Evolutionary conservation across 2,113 vertebrate species (phyloP), one percentile per base, ranked within the genome.

Genomic region (Conger conger): DNA sequence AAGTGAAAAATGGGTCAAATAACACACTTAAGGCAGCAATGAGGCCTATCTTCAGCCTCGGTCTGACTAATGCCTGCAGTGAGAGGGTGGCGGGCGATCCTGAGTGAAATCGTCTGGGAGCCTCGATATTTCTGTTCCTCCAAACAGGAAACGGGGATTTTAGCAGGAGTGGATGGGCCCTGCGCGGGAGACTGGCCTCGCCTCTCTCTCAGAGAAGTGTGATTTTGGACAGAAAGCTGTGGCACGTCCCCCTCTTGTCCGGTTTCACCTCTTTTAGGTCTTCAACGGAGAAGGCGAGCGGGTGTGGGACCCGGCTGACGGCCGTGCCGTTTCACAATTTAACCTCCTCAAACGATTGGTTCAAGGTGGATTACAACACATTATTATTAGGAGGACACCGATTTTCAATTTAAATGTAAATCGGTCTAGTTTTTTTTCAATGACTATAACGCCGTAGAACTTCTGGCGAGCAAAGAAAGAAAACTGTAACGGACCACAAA

Each of bases 391-490:
- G 87, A 90, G 90, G 92, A 93, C 90, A 88, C 88, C 83, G 90
- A 91, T 92, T 94, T 95, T 92, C 88, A 84, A 94, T 94, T 93
- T 94, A 94, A 95, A 95, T 95, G 92, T 91, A 95, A 94, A 95
- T 94, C 90, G 90, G 88, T 84, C 38, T 86, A n/a, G 88, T 85
- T 90, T 89, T 86, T 85, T 90, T 89, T 86, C 86, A 89, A 92
- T 92, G 92, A 92, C 91, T 91, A 87, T 88, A 90, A 89, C 88
- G 84, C 89, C 87, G 88, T 82, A 87, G 90, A 92, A 92, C 86
- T 90, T 90, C 73, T 85, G 82, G 84, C 87, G 30, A 79, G 45
- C 68, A 79, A 85, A 23, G 3, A 63, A 63, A 63, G 81, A 40
- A 86, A 89, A 79, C 86, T 88, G 86, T 84, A 89, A 90, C 89